Percentiles rank a stretch among this genome's conserved stretches.
Evolutionary conservation across 2,888 invertebrate genomes (phyloP).

Genomic region (Malthinus seriepunctatus): DNA sequence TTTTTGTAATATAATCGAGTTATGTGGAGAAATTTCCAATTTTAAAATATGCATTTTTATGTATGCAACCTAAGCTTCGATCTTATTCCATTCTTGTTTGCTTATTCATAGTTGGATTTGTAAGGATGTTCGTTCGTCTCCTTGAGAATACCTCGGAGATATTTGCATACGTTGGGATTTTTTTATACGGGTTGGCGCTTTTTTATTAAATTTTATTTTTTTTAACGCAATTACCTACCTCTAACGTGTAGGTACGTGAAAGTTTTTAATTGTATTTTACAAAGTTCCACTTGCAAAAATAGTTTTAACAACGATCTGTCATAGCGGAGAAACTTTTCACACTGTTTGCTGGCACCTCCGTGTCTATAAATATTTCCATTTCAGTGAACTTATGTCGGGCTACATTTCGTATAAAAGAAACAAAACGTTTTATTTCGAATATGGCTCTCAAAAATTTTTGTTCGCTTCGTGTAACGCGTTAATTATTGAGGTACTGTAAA

Average conservation of each 20-base stretch:
- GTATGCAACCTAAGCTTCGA: constrained; percentile 4
- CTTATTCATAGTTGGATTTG: constrained; percentile 19
- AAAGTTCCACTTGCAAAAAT: constrained; percentile 28
- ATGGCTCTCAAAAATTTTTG: not conserved
- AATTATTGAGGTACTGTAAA: constrained; percentile 5
- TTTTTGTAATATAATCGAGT: constrained; percentile 25
- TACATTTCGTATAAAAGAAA: constrained; percentile 23
- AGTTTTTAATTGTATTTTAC: constrained; percentile 22
- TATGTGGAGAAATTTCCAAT: constrained; percentile 10
- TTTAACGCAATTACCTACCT: constrained; percentile 24
- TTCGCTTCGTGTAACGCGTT: constrained; percentile 5
- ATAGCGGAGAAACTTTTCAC: constrained; percentile 28
- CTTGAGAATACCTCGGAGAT: not conserved
- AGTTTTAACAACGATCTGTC: constrained; percentile 30
- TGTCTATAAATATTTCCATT: constrained; percentile 31
- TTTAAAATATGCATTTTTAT: constrained; percentile 4
- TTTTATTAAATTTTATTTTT: constrained; percentile 19
- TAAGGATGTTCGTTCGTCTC: constrained; percentile 6
- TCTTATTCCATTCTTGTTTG: constrained; percentile 7
- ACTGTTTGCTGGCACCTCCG: constrained; percentile 29
- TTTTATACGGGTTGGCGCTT: not conserved
- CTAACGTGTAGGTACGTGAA: constrained; percentile 27
- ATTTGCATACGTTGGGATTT: constrained; percentile 14
- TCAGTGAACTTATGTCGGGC: constrained; percentile 27
- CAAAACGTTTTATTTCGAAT: constrained; percentile 13